These are phyloP conservation scores for Rachycentron canadum DNA, from an alignment of 2,797 vertebrate species.

Conservation along the genomic window DNA sequence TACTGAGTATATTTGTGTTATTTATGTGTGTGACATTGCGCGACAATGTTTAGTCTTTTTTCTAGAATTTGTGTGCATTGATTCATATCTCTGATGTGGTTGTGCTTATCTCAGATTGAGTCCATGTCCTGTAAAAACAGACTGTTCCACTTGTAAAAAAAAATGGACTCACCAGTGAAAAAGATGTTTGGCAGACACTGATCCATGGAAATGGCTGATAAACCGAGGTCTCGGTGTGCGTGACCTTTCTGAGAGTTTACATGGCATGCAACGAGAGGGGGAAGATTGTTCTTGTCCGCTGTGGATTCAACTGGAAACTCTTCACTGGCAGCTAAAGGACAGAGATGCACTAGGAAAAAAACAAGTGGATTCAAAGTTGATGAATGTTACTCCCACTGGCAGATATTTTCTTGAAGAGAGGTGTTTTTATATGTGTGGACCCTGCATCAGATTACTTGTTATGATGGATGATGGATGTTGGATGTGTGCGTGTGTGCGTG, in stretches of 20 bases:
- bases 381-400: neutral
- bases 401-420: neutral
- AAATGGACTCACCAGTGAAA: neutral
- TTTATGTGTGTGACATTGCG: too few species aligned
- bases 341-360: neutral
- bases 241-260: conserved; percentile 26
- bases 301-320: neutral
- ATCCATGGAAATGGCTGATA: conserved; percentile 7
- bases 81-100: too few species aligned
- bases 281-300: neutral
- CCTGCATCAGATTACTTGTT: neutral
- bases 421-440: neutral
- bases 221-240: neutral
- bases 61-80: too few species aligned
- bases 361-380: neutral
- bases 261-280: neutral
- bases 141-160: too few species aligned
- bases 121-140: neutral
- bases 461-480: conserved; percentile 9
- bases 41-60: too few species aligned
- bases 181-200: neutral
- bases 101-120: neutral
- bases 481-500: too few species aligned
- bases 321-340: neutral
- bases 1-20: too few species aligned